Conservation (phyloP, 2,888 invertebrate genomes). For the Clunio marinus region DNA sequence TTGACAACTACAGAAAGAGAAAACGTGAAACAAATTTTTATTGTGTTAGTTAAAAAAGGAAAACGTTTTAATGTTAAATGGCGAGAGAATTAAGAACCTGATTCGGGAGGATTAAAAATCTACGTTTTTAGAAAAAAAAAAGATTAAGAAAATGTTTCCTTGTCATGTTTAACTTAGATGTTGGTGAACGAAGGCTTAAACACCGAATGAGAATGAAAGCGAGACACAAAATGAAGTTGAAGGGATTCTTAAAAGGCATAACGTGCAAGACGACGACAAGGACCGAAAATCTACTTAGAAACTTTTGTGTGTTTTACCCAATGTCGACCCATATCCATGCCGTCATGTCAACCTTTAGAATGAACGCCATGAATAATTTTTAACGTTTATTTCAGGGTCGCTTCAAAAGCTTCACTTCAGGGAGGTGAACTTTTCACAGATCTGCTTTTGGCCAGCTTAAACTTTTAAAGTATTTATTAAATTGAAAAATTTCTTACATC, state of each 20-base stretch:
- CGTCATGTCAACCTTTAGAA: not conserved
- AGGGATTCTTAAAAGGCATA: not conserved
- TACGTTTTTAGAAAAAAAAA: no score
- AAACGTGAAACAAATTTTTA: no score
- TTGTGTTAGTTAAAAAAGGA: no score
- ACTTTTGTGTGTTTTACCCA: not conserved
- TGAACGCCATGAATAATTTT: not conserved
- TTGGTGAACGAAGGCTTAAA: not conserved
- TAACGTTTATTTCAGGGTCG: no score
- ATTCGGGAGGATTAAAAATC: not conserved
- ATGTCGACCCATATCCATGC: constrained; percentile 20
- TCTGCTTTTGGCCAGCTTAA: no score
- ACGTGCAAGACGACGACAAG: not conserved
- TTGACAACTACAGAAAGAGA: no score
- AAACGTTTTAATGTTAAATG: no score
- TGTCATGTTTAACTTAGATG: not conserved
- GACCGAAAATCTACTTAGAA: constrained; percentile 11
- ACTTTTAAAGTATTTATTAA: no score
- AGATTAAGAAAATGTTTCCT: not conserved
- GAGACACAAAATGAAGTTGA: not conserved
- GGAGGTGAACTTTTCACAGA: no score
- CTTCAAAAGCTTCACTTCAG: no score
- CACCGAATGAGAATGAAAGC: not conserved
- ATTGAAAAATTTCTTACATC: no score
- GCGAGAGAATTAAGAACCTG: not conserved